These are phyloP conservation scores for Oxystoma pomonae DNA, from an alignment of 2,888 invertebrate genomes.

Conservation along the genomic window DNA sequence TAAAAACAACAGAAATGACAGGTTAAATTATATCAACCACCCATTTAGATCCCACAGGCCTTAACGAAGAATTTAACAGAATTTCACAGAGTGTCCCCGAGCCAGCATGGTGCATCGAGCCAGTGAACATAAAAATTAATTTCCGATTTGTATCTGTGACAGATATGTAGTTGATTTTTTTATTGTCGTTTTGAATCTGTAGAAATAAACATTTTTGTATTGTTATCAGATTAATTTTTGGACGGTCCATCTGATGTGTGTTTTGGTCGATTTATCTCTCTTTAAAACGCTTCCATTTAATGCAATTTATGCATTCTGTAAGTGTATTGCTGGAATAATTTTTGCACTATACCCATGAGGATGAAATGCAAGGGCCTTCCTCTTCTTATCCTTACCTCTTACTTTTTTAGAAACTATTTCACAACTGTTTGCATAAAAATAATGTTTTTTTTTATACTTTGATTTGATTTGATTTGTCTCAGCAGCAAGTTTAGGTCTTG, in stretches of 20 bases:
- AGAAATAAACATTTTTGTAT: neutral
- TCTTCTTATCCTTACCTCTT: too few species aligned
- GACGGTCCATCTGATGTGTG: neutral
- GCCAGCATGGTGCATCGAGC: neutral
- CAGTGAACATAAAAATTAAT: conserved; percentile 19
- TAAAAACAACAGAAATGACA: neutral
- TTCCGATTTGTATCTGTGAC: conserved; percentile 16
- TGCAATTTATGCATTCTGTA: too few species aligned
- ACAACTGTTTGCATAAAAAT: too few species aligned
- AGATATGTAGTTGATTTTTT: neutral
- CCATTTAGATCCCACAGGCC: neutral
- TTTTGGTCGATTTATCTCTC: too few species aligned
- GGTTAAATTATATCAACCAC: neutral
- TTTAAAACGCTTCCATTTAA: too few species aligned
- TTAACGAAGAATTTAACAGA: neutral
- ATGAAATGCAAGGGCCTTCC: too few species aligned
- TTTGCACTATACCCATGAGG: too few species aligned
- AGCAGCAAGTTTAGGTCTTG: too few species aligned
- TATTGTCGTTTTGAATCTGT: neutral
- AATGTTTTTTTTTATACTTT: too few species aligned
- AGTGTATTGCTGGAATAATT: too few species aligned
- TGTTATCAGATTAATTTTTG: neutral
- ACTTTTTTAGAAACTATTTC: too few species aligned
- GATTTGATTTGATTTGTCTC: too few species aligned
- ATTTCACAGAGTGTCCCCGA: neutral